Base-by-base conservation (phyloP, 2,888 invertebrate species). In the Cephus sareptanus region DNA sequence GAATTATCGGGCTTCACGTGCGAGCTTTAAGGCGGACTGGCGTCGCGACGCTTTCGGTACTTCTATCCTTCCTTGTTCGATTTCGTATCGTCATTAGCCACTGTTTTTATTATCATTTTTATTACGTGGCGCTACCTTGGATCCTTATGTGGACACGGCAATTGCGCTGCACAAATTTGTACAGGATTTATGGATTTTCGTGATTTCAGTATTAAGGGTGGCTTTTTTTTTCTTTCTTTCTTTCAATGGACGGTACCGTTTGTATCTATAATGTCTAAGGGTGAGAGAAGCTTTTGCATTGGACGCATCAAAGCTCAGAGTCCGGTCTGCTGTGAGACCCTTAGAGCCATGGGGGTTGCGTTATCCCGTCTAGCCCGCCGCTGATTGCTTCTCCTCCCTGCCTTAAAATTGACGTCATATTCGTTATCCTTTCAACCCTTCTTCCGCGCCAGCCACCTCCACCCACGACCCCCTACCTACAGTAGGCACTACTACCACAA, bases 401-500 rank as follows among this genome's bases (percentile, higher is more conserved):
- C 88, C 89, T 89, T 88, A 90, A 90, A 90, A 90, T 90, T 89
- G 90, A 89, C 89, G 89, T 90, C 88, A 90, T 90, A 90, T 90
- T 90, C 90, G 90, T 90, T 90, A 90, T 90, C 89, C 90, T 89
- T 89, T 88, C 87, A 88, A 90, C 90, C 90, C 90, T 90, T 89
- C 88, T 89, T 89, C 87, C 34, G 34, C 23, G 74, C 34, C 78
- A 68, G 31, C 75, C 75, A 71, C 56, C 89, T 83, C 81, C 83
- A 81, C 84, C 83, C 81, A 82, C 83, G 23, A 56, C 56, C 56
- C 56, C 56, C 56, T 56, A 56, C 56, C 56, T 56, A 56, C 23
- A 56, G 56, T 56, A 56, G 23, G 56, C 56, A 56, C 56, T 56
- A 56, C 56, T 56, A 56, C 56, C 56, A 56, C 56, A 56, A 56